A percentile compares a stretch with the other conserved stretches of the same genome.
Evolutionary conservation across 1,140 invertebrate genomes (phyloP).

Genomic region (Ceratina japonica): DNA sequence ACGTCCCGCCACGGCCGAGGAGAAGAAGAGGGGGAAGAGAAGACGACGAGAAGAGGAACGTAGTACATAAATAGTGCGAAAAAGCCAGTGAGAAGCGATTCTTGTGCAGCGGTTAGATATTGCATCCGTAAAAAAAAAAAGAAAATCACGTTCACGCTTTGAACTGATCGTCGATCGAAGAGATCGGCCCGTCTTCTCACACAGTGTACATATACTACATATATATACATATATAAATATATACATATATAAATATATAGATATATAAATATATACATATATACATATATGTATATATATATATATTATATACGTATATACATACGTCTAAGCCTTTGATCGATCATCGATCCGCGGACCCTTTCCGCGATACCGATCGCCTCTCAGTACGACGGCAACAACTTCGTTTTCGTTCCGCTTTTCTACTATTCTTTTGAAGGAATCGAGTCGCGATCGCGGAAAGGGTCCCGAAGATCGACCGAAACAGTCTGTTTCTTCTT

Average conservation of each 20-base stretch:
- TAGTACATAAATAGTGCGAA: neutral
- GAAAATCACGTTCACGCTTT: slow-evolving; percentile 12
- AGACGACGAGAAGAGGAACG: neutral
- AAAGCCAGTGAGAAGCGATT: slow-evolving; percentile 7
- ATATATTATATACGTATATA: slow-evolving; percentile 3
- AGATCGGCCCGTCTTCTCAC: slow-evolving; percentile 20
- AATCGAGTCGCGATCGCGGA: neutral
- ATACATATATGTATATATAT: slow-evolving; percentile 1
- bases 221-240: slow-evolving; percentile 16
- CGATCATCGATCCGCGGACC: neutral
- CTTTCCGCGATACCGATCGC: neutral
- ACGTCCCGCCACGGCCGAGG: slow-evolving; percentile 17
- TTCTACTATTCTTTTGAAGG: neutral
- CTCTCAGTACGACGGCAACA: too few species aligned
- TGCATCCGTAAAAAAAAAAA: slow-evolving; percentile 16
- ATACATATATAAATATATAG: slow-evolving; percentile 10
- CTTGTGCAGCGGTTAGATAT: slow-evolving; percentile 31
- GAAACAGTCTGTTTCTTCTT: neutral
- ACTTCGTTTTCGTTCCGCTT: neutral
- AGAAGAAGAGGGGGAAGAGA: neutral
- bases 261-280: slow-evolving; percentile 8
- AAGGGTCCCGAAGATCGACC: slow-evolving; percentile 9
- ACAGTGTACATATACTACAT: slow-evolving; percentile 35
- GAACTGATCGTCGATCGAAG: slow-evolving; percentile 26
- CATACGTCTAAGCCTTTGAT: slow-evolving; percentile 16